These are phyloP conservation scores for Arizona elegans DNA, from an alignment of 2,113 vertebrate species.

Conservation along the genomic window DNA sequence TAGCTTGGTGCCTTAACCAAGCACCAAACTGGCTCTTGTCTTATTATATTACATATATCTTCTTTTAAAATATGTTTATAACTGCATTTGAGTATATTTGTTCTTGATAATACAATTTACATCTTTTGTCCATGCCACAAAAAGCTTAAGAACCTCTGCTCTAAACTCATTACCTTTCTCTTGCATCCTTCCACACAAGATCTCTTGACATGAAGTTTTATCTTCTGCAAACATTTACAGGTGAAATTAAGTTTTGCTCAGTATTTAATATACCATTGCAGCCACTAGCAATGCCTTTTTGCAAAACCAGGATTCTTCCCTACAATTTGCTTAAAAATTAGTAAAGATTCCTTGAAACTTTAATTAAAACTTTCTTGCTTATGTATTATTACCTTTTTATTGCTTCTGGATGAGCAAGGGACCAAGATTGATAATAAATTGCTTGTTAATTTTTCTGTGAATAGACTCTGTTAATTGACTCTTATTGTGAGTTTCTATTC, in stretches of 20 bases:
- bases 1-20: neutral
- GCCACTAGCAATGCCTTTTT: neutral
- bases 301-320: neutral
- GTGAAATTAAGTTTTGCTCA: neutral
- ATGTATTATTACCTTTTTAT: neutral
- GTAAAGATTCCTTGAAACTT: neutral
- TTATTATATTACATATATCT: neutral
- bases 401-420: neutral
- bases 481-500: neutral
- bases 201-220: neutral
- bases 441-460: neutral
- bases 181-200: neutral
- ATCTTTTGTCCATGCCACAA: neutral
- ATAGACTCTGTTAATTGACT: neutral
- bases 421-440: neutral
- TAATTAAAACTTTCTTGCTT: neutral
- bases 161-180: neutral
- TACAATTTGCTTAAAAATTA: neutral
- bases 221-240: neutral
- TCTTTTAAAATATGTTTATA: neutral
- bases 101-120: neutral
- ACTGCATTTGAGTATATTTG: neutral
- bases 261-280: neutral
- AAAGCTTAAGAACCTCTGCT: neutral
- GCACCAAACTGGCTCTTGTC: neutral